These are phyloP conservation scores for Oligia latruncula DNA, from an alignment of 2,888 invertebrate genomes.

Conservation along the genomic window DNA sequence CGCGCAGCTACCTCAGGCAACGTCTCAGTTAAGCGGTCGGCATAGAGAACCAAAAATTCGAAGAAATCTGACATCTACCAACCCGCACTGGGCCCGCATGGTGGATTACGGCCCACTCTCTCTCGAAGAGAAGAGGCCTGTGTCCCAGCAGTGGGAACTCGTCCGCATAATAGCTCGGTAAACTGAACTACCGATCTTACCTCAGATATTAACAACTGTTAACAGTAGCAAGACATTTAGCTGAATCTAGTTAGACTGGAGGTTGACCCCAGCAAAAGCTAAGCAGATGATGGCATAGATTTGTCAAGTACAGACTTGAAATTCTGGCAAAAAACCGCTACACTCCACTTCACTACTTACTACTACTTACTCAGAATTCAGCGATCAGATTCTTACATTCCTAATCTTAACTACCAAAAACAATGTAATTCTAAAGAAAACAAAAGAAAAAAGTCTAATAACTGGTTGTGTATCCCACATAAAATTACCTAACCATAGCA, in stretches of 20 bases:
- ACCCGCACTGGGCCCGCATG: too few relatives aligned
- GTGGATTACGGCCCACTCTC: too few relatives aligned
- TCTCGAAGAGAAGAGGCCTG: too few relatives aligned
- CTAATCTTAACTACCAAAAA: slow-evolving; percentile 31
- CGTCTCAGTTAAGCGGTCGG: too few relatives aligned
- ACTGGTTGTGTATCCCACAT: slow-evolving; percentile 26
- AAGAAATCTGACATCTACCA: too few relatives aligned
- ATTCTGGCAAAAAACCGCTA: slow-evolving; percentile 15
- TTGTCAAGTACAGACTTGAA: background rate
- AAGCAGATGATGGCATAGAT: slow-evolving; percentile 16
- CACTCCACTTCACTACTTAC: background rate
- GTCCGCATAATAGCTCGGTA: too few relatives aligned
- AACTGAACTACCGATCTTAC: background rate
- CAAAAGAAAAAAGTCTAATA: slow-evolving; percentile 13
- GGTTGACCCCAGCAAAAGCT: slow-evolving; percentile 8
- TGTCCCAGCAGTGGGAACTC: background rate
- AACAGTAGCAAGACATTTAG: background rate
- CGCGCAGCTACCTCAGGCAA: too few relatives aligned
- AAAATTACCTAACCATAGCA: slow-evolving; percentile 35
- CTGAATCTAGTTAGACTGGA: background rate
- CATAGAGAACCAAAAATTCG: too few relatives aligned
- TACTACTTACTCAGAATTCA: slow-evolving; percentile 32
- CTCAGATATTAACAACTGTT: too few relatives aligned
- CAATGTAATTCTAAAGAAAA: slow-evolving; percentile 21
- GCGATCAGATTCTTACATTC: slow-evolving; percentile 25